phyloP scores from a whole-genome alignment of 2,888 invertebrate genomes.

The Andrena camellia region DNA sequence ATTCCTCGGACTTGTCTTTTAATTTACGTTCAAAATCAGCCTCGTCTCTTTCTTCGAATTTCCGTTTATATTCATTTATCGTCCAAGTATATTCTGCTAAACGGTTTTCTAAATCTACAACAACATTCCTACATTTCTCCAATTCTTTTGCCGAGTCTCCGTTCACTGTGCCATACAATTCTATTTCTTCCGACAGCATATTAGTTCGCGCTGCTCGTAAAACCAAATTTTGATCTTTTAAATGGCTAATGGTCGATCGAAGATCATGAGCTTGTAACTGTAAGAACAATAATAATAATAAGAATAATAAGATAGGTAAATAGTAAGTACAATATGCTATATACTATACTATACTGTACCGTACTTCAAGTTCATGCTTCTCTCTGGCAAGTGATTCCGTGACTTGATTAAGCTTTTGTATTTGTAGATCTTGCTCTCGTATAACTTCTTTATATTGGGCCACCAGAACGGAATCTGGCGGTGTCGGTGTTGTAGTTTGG shows the following conservation, averaged over 20 bases:
- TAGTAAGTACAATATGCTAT: background rate
- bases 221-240: constrained; percentile 95
- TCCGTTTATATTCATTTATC: constrained; percentile 80
- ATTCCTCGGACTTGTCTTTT: constrained; percentile 85
- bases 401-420: constrained; percentile 86
- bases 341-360: constrained; percentile 1
- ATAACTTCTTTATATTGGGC: constrained; percentile 96
- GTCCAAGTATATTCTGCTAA: constrained; percentile 76
- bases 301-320: background rate
- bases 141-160: constrained; percentile 71
- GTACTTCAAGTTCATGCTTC: constrained; percentile 79
- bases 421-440: constrained; percentile 93
- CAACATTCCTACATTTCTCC: constrained; percentile 72
- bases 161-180: constrained; percentile 41
- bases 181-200: constrained; percentile 69
- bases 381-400: constrained; percentile 75
- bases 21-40: constrained; percentile 78
- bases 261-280: constrained; percentile 88
- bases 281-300: background rate
- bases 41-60: constrained; percentile 73
- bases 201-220: constrained; percentile 88
- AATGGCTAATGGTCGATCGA: constrained; percentile 89
- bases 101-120: constrained; percentile 77
- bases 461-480: constrained; percentile 84
- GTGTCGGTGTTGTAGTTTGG: constrained; percentile 71